Conservation (phyloP, 92 coral and sea anemone species). For the Phenganax stokvisi region DNA sequence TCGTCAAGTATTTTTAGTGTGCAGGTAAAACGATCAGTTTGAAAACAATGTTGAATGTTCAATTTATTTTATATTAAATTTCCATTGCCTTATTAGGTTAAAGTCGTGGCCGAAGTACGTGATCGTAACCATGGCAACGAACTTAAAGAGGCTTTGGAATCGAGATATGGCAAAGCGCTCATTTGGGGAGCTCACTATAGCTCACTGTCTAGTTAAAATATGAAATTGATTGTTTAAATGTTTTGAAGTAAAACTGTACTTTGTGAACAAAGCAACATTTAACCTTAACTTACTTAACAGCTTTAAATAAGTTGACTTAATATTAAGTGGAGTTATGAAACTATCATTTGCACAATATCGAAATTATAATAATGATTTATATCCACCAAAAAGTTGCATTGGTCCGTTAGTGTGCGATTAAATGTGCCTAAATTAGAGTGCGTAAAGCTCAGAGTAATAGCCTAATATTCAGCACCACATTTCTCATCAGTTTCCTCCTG, state of each 20-base stretch:
- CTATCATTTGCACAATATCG: no score
- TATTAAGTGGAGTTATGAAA: no score
- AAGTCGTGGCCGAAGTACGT: slow-evolving; percentile 64
- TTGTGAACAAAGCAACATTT: not conserved
- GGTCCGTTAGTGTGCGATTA: no score
- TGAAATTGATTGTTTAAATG: not conserved
- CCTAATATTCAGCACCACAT: no score
- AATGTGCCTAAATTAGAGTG: no score
- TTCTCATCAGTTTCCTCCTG: no score
- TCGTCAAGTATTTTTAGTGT: slow-evolving; percentile 84
- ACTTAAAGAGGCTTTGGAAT: slow-evolving; percentile 57
- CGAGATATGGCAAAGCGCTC: slow-evolving; percentile 55
- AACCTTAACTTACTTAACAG: no score
- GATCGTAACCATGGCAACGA: slow-evolving; percentile 63
- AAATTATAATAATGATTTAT: no score
- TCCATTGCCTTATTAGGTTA: slow-evolving; percentile 44
- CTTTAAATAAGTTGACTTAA: no score
- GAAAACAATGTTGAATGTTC: not conserved
- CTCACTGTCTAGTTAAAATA: not conserved
- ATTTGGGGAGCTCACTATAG: slow-evolving; percentile 62
- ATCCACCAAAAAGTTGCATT: no score
- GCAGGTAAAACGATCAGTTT: slow-evolving; percentile 50
- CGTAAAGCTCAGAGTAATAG: no score
- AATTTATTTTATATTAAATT: not conserved
- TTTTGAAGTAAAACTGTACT: not conserved